Conservation (phyloP, 2,113 vertebrate species). For the Lanius ludovicianus region DNA sequence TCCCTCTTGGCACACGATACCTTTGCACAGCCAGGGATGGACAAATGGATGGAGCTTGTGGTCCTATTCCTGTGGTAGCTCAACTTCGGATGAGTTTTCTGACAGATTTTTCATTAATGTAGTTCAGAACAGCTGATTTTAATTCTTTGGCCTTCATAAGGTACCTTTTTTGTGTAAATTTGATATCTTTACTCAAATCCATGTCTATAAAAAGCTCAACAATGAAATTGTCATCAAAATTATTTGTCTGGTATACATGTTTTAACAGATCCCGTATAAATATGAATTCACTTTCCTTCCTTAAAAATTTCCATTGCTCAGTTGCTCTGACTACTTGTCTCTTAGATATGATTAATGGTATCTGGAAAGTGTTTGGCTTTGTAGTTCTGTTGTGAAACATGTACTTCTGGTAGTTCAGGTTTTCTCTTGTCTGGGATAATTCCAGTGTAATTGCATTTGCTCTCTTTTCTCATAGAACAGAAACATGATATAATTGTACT, state of each 20-base stretch:
- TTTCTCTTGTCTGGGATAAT: conserved; percentile 30
- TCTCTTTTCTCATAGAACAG: not conserved
- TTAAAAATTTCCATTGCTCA: not conserved
- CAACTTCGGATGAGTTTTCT: not conserved
- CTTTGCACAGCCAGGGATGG: not conserved
- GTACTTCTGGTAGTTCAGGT: conserved; percentile 26
- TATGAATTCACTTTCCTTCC: not conserved
- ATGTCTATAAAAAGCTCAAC: not conserved
- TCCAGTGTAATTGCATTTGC: not conserved
- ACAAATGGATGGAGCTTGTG: not conserved
- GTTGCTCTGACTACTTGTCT: not conserved
- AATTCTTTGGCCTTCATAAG: not conserved
- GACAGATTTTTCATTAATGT: not conserved
- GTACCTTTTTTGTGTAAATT: not conserved
- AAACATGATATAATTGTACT: not conserved
- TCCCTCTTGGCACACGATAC: not conserved
- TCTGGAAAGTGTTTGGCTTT: not conserved
- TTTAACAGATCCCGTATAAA: not conserved
- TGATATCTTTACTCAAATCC: not conserved
- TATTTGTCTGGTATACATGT: not conserved
- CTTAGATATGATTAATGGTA: not conserved
- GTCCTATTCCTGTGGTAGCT: not conserved
- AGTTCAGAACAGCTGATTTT: not conserved
- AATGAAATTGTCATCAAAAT: not conserved
- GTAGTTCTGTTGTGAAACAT: not conserved